Evolutionary conservation across 2,888 invertebrate genomes (phyloP).

Genomic region (Macrophya annulata): DNA sequence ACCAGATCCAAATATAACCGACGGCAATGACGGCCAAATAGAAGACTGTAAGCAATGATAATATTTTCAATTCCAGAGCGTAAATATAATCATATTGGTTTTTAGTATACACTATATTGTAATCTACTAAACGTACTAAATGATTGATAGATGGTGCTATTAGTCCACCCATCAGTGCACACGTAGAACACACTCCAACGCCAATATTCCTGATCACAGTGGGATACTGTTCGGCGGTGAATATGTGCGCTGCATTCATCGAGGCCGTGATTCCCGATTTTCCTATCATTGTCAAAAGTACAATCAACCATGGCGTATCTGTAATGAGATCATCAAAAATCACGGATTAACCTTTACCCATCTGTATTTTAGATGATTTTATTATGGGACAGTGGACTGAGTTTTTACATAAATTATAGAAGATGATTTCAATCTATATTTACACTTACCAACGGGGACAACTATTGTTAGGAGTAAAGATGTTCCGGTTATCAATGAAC

Average conservation of each 20-base stretch:
- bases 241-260: slow-evolving; percentile 89
- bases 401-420: not conserved
- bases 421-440: not conserved
- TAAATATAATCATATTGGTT: not conserved
- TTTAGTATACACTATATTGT: not conserved
- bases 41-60: slow-evolving; percentile 6
- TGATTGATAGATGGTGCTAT: slow-evolving; percentile 83
- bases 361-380: not conserved
- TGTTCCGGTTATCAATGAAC: slow-evolving; percentile 85
- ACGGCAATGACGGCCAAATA: slow-evolving; percentile 77
- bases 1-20: slow-evolving; percentile 81
- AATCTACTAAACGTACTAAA: slow-evolving; percentile 77
- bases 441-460: slow-evolving; percentile 81
- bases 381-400: not conserved
- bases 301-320: slow-evolving; percentile 82
- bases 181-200: slow-evolving; percentile 84
- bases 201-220: slow-evolving; percentile 87
- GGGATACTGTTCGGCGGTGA: slow-evolving; percentile 89
- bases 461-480: slow-evolving; percentile 83
- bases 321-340: slow-evolving; percentile 61
- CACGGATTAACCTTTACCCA: not conserved
- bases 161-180: slow-evolving; percentile 84
- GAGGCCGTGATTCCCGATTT: slow-evolving; percentile 87
- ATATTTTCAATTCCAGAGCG: not conserved
- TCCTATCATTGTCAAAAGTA: slow-evolving; percentile 86